Evolutionary conservation across 2,113 vertebrate species (phyloP), one percentile per base, ranked within the genome.

Genomic region (Bubalus kerabau): DNA sequence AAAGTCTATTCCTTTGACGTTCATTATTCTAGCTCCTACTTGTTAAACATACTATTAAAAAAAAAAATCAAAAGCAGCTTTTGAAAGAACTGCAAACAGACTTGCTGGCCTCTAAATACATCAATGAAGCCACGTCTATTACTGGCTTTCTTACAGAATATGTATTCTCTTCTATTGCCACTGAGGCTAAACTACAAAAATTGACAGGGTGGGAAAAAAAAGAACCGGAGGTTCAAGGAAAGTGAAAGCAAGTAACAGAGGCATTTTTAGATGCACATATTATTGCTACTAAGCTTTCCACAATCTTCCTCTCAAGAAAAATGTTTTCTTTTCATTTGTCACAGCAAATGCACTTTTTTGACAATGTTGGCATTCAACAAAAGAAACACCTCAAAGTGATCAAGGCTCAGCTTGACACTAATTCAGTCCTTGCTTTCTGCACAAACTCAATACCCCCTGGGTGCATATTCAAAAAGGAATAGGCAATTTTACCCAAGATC

Each of bases 381-480:
- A 96, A 89, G 97, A 96, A 97, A 98, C 40, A 90, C 48, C 74
- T 97, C 92, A 94, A 97, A 95, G 87, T 54, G 64, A 98, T 97
- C 91, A 96, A 98, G 97, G 57, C 98, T 93, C 98, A 98, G 98
- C 88, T 98, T 98, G 98, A 98, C 97, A 88, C 46, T 94, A 97
- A 98, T 96, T 96, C 95, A 98, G 87, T 83, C 94, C 40, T 71
- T 97, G 76, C 96, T 98, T 98, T 98, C 92, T 90, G 64, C 62
- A 98, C 84, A 98, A 98, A 98, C 76, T 95, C 88, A 96, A 95
- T 94, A 96, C 71, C 92, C 87, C 0, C 89, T 93, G 78, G 80
- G 94, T 74, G 60, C 71, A 78, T 96, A 98, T 94, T 92, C 76
- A 87, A 97, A 93, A 98, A 97, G 50, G 90, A 99, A 97, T 28